These are phyloP conservation scores for Tetramorium parvispinum DNA, from an alignment of 1,140 invertebrate species.

Conservation along the genomic window DNA sequence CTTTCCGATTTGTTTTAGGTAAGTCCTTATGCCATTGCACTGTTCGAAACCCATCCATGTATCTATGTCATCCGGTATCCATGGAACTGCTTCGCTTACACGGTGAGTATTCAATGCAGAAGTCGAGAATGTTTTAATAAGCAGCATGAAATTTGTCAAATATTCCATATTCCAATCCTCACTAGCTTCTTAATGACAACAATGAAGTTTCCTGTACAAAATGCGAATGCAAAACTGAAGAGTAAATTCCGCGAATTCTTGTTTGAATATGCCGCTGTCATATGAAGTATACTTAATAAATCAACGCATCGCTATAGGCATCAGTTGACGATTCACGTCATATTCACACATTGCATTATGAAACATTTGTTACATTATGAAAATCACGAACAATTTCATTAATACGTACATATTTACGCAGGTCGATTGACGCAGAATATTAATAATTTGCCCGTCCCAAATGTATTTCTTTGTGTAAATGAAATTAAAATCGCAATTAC, in stretches of 20 bases:
- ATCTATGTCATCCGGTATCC: not conserved
- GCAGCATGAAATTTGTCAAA: not conserved
- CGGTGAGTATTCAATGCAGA: conserved; percentile 48
- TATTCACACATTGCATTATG: not conserved
- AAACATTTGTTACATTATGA: not conserved
- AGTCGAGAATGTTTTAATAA: not conserved
- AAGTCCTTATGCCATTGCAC: conserved; percentile 43
- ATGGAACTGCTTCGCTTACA: not conserved
- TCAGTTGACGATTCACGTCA: not conserved
- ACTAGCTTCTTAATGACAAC: conserved; percentile 21
- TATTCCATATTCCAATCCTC: not conserved
- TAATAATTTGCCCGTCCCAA: not conserved
- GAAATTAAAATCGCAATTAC: conserved; percentile 37
- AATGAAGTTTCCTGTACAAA: not conserved
- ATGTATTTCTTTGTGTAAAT: not conserved
- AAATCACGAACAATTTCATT: conserved; percentile 1
- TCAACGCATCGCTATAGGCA: not conserved
- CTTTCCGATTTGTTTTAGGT: conserved; percentile 64
- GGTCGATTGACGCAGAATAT: not conserved
- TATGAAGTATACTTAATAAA: not conserved
- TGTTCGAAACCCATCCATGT: not conserved
- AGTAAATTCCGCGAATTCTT: conserved; percentile 4
- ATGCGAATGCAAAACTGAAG: not conserved
- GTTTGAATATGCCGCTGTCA: not conserved
- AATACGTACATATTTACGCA: not conserved